A percentile compares a stretch with the other conserved stretches of the same genome.
phyloP scores from a whole-genome alignment of 2,113 vertebrate genomes.

The Xyrauchen texanus region DNA sequence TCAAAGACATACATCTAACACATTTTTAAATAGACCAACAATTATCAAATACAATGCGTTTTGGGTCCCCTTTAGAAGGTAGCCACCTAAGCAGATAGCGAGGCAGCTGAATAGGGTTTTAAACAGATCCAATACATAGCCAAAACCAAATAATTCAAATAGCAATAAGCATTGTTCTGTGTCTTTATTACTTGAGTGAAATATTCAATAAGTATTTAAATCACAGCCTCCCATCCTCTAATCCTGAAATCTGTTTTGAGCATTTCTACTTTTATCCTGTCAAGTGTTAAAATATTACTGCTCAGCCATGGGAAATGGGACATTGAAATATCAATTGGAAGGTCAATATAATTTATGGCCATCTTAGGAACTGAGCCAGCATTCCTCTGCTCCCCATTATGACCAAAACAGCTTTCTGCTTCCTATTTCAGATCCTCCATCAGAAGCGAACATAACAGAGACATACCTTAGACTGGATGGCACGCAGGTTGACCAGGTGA shows the following conservation, averaged over 20 bases:
- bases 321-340: neutral
- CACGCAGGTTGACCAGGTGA: conserved; percentile 86
- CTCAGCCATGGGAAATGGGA: conserved; percentile 2
- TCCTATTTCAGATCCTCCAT: neutral
- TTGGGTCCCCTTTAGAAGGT: no score
- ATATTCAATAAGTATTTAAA: no score
- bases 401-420: neutral
- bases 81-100: no score
- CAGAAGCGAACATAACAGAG: neutral
- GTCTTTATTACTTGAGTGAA: no score
- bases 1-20: no score
- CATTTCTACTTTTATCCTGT: conserved; percentile 5
- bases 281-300: conserved; percentile 9
- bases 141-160: no score
- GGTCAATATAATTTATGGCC: conserved; percentile 9
- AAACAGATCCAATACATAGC: no score
- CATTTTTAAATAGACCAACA: no score
- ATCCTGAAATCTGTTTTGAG: neutral
- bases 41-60: no score
- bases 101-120: no score
- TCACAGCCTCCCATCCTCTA: no score
- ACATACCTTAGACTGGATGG: conserved; percentile 84
- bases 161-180: no score
- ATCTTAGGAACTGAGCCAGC: conserved; percentile 16
- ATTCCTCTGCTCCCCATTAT: neutral